Evolutionary conservation across 2,113 vertebrate species (phyloP).

Genomic region (Sander vitreus): DNA sequence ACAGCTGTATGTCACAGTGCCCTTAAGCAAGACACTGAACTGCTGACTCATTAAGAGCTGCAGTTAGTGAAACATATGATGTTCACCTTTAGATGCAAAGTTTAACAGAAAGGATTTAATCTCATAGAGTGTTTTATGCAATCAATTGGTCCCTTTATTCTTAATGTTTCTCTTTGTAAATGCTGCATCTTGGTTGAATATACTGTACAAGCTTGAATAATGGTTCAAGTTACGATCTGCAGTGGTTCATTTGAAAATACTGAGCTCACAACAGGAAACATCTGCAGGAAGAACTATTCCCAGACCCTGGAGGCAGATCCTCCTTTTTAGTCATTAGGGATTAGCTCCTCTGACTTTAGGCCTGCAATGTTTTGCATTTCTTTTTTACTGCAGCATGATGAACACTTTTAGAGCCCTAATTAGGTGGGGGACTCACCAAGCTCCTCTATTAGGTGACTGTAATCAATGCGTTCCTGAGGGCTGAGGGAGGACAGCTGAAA

Average conservation of each 20-base stretch:
- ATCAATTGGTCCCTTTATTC: background rate
- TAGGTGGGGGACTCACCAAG: conserved; percentile 85
- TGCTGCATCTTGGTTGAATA: background rate
- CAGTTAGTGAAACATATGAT: background rate
- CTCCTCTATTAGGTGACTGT: conserved; percentile 96
- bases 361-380: background rate
- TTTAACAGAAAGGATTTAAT: background rate
- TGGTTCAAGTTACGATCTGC: background rate
- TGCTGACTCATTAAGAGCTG: background rate
- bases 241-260: background rate
- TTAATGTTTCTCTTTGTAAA: conserved; percentile 2
- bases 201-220: background rate
- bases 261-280: conserved; percentile 19
- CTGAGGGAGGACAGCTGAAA: conserved; percentile 97
- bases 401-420: conserved; percentile 17
- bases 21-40: background rate
- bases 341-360: conserved; percentile 23
- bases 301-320: conserved; percentile 16
- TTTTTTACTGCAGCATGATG: conserved; percentile 29
- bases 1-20: background rate
- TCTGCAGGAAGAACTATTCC: conserved; percentile 24
- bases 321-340: conserved; percentile 23
- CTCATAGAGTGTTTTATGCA: background rate
- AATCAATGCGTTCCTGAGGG: conserved; percentile 96
- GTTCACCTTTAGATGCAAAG: background rate